These are phyloP conservation scores for Solenopsis invicta DNA, from an alignment of 1,140 invertebrate species.

Conservation along the genomic window DNA sequence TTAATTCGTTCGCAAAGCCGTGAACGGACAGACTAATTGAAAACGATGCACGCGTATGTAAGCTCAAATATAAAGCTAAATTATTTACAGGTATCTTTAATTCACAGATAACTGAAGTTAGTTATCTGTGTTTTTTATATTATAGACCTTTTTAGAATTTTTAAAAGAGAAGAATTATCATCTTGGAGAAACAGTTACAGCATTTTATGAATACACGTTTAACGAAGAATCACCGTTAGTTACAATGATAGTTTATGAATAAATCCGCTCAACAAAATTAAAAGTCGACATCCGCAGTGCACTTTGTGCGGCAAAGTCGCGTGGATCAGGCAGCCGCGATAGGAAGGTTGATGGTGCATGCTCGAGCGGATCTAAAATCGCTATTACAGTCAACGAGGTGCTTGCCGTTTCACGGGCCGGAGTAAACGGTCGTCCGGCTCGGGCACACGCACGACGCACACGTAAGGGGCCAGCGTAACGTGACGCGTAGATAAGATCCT, in stretches of 20 bases:
- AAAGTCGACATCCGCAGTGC: background rate
- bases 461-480: constrained; percentile 71
- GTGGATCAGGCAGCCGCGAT: background rate
- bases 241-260: background rate
- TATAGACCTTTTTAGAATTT: background rate
- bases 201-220: background rate
- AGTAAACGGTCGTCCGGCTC: constrained; percentile 70
- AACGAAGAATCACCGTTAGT: background rate
- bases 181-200: background rate
- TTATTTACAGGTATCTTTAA: background rate
- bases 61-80: background rate
- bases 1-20: constrained; percentile 52
- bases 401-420: constrained; percentile 71
- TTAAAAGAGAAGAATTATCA: background rate
- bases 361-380: constrained; percentile 75
- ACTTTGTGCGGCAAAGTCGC: background rate
- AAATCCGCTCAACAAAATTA: background rate
- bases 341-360: background rate
- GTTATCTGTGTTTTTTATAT: background rate
- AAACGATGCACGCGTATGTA: background rate
- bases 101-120: background rate
- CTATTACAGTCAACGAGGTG: constrained; percentile 75
- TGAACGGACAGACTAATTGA: constrained; percentile 41
- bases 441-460: constrained; percentile 67
- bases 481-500: constrained; percentile 81